Percentiles rank a stretch among this genome's conserved stretches.
Evolutionary conservation across 2,888 invertebrate genomes (phyloP).

Genomic region (Papilio elwesi): DNA sequence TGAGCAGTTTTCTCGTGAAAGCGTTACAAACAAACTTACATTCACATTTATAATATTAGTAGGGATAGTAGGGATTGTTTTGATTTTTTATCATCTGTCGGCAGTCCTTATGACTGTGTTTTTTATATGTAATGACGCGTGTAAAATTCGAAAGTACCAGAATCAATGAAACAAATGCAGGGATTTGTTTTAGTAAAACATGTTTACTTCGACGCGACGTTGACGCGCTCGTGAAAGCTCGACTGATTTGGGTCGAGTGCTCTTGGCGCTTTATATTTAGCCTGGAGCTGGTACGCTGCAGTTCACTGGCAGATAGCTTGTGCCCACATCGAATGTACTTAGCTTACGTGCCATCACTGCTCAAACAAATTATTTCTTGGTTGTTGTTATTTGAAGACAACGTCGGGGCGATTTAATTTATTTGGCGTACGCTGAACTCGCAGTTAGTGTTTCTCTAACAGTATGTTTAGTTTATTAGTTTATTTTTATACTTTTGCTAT

Average conservation of each 20-base stretch:
- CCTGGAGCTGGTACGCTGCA: neutral
- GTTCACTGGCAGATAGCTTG: constrained; percentile 17
- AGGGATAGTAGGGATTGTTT: too few relatives aligned
- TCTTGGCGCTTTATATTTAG: constrained; percentile 33
- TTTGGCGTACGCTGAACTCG: too few relatives aligned
- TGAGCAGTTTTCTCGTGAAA: too few relatives aligned
- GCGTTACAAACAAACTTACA: too few relatives aligned
- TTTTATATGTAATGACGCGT: too few relatives aligned
- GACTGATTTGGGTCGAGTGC: constrained; percentile 34
- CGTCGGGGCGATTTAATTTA: too few relatives aligned
- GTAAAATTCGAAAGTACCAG: neutral
- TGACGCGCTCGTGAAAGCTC: constrained; percentile 8
- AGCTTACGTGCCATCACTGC: neutral
- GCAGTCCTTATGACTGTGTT: too few relatives aligned
- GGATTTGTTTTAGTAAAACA: neutral
- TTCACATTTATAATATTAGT: too few relatives aligned
- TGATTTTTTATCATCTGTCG: too few relatives aligned
- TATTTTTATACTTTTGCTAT: too few relatives aligned
- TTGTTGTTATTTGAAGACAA: neutral
- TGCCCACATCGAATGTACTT: neutral
- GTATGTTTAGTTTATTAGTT: too few relatives aligned
- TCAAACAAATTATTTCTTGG: neutral
- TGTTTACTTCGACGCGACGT: neutral
- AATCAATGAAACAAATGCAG: neutral
- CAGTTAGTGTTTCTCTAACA: too few relatives aligned